Base-by-base conservation (phyloP, 2,797 vertebrate species). In the Takifugu ocellatus region DNA sequence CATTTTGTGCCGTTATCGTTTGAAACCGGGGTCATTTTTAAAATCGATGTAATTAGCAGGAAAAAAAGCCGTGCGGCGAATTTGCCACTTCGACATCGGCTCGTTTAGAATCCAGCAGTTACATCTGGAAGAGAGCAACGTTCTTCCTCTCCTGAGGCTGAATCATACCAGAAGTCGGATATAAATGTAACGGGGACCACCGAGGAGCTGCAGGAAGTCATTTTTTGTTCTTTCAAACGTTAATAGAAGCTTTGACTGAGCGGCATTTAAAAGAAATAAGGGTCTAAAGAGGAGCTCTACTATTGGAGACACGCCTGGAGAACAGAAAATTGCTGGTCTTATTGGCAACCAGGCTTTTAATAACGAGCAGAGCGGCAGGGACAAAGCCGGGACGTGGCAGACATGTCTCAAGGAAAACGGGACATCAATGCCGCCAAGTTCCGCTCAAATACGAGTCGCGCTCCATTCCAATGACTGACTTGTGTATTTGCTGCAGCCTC, bases 101-200 rank as follows among this genome's bases (percentile, higher is more conserved):
- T 49, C 36, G 14, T 39, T 39, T 39, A 39, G 36, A 39, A 39
- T 39, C 36, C 36, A 39, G 36, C 36, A 39, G 36, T 39, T 39
- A 2, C 36, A 39, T 39, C 36, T 39, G 36, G 11, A 14, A 39
- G 4, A 39, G 36, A 39, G 14, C 11, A 12, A 12, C 36, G 14
- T 39, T 39, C 36, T 39, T 39, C 36, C 14, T 33, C 31, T 33
- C 31, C 31, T 33, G 31, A 33, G 31, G 31, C 31, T 14, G 12
- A 39, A 39, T 39, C 4, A 39, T 39, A 39, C 9, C 36, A 39
- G 11, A 78, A 71, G 80, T 74, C 63, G 64, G 66, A 68, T 62
- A 85, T 84, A 79, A 84, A 88, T 85, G 78, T 80, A 76, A 62
- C 61, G 6, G 24, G 55, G 68, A 39, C 74, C 76, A 84, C 8